Evolutionary conservation across 2,797 vertebrate genomes (phyloP).

Genomic region (Amblyraja radiata): DNA sequence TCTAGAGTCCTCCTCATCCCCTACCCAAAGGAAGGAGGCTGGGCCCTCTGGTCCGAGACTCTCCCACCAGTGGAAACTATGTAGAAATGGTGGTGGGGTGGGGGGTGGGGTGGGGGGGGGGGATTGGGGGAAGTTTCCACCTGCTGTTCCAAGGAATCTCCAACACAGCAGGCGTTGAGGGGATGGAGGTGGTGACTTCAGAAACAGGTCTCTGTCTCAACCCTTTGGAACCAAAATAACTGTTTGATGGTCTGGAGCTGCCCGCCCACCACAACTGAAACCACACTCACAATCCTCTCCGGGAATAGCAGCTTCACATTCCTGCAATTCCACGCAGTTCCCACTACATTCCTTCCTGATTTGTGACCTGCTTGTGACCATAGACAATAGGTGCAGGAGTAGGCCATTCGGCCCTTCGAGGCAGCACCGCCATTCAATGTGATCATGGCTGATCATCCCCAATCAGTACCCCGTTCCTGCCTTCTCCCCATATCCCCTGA

Average conservation of each 20-base stretch:
- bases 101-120: too few relatives aligned
- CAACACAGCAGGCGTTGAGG: background rate
- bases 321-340: constrained; percentile 41
- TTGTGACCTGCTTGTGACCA: background rate
- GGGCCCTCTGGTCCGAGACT: too few relatives aligned
- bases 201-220: background rate
- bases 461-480: too few relatives aligned
- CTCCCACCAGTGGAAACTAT: too few relatives aligned
- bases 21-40: too few relatives aligned
- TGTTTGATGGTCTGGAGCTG: constrained; percentile 42
- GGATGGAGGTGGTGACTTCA: background rate
- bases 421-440: too few relatives aligned
- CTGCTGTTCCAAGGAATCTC: background rate
- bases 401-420: too few relatives aligned
- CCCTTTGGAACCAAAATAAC: background rate
- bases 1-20: too few relatives aligned
- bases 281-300: constrained; percentile 45
- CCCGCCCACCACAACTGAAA: constrained; percentile 39
- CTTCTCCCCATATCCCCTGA: too few relatives aligned
- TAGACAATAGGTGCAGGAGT: too few relatives aligned
- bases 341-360: background rate
- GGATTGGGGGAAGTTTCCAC: background rate
- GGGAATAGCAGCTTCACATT: constrained; percentile 52
- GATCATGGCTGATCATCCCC: too few relatives aligned
- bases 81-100: too few relatives aligned